phyloP scores from a whole-genome alignment of 2,797 vertebrate species.

The Nyctibius grandis region DNA sequence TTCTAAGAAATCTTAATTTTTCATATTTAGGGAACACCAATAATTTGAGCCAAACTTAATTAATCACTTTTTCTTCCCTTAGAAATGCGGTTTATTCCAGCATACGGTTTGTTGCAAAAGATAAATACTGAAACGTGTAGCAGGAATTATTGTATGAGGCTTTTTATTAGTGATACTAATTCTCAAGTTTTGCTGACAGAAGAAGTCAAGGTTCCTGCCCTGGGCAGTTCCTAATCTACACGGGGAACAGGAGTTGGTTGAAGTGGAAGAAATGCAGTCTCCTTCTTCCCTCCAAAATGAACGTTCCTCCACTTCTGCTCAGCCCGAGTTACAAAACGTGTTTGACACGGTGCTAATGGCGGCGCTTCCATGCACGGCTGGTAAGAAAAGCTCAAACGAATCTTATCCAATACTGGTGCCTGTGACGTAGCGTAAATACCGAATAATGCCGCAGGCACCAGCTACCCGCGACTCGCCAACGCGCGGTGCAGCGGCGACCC shows the following conservation, averaged over 20 bases:
- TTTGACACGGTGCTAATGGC: accelerated
- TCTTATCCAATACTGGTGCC: accelerated
- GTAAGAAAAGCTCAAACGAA: accelerated
- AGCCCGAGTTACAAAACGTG: accelerated
- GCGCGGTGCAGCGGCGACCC: accelerated
- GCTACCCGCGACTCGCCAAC: accelerated
- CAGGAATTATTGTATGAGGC: not conserved
- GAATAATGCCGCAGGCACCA: accelerated
- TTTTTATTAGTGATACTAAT: not conserved
- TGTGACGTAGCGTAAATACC: accelerated
- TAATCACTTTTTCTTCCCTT: not conserved
- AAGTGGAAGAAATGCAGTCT: not conserved
- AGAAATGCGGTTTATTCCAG: not conserved
- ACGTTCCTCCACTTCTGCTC: not conserved
- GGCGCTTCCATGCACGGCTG: not conserved
- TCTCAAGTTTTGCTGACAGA: not conserved
- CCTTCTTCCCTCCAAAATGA: not conserved
- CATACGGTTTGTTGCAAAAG: not conserved
- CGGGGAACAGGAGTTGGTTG: accelerated
- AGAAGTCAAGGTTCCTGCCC: not conserved
- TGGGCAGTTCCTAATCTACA: not conserved
- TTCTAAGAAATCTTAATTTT: not conserved
- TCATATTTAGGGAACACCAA: not conserved
- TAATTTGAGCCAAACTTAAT: not conserved
- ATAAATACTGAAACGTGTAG: accelerated